Conservation (phyloP, 1,140 invertebrate species). For the Brachionus asplanchnoidis region DNA sequence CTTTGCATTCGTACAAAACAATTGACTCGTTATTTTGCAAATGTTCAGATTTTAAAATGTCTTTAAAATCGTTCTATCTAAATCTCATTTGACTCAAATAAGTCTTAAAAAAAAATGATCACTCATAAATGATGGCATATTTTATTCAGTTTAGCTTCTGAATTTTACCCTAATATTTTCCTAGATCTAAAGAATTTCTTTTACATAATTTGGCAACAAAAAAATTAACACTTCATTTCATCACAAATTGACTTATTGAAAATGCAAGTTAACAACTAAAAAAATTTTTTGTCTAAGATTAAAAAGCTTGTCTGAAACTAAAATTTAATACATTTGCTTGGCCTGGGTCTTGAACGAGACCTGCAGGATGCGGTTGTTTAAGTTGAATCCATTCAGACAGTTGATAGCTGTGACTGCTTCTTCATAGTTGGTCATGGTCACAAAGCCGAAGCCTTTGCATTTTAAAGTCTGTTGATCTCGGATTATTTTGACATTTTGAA, state of each 20-base stretch:
- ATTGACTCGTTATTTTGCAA: not conserved
- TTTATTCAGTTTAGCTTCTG: constrained; percentile 39
- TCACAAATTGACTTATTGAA: not conserved
- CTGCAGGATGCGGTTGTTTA: constrained; percentile 93
- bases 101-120: not conserved
- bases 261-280: constrained; percentile 1
- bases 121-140: not conserved
- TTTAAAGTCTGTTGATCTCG: constrained; percentile 95
- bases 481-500: constrained; percentile 91
- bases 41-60: not conserved
- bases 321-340: constrained; percentile 30
- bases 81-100: not conserved
- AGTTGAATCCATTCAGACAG: constrained; percentile 91
- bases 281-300: not conserved
- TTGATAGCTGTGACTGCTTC: constrained; percentile 94
- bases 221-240: constrained; percentile 12
- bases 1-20: constrained; percentile 1
- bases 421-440: constrained; percentile 99
- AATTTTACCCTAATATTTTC: constrained; percentile 8
- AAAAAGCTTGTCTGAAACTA: constrained; percentile 6
- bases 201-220: not conserved
- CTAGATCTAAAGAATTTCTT: not conserved
- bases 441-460: constrained; percentile 99
- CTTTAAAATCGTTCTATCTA: not conserved
- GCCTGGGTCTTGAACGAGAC: constrained; percentile 82